Evolutionary conservation across 2,797 vertebrate genomes (phyloP).

Genomic region (Tenualosa thibaudeaui): DNA sequence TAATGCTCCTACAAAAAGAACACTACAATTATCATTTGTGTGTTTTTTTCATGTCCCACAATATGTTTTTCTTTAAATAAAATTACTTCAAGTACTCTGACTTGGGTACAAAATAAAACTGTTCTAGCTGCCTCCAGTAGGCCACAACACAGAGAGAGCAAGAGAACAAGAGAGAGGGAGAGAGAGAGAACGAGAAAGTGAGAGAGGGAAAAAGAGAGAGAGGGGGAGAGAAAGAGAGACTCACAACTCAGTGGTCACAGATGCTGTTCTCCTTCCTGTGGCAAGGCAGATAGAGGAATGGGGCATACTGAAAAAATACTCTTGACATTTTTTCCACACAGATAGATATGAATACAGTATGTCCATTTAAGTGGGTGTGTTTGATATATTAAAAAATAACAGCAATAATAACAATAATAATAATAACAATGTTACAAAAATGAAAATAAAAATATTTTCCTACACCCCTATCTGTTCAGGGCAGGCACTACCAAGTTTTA

Average conservation of each 20-base stretch:
- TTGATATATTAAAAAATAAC: constrained; percentile 88
- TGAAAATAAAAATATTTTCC: constrained; percentile 89
- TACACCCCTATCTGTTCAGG: constrained; percentile 99
- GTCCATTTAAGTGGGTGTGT: constrained; percentile 86
- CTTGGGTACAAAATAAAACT: constrained; percentile 96
- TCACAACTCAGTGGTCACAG: constrained; percentile 98
- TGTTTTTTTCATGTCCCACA: constrained; percentile 83
- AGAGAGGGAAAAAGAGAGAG: background rate
- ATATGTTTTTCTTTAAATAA: constrained; percentile 94
- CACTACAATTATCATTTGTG: constrained; percentile 77
- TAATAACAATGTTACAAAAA: constrained; percentile 67
- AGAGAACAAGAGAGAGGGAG: background rate
- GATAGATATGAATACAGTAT: constrained; percentile 81
- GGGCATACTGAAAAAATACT: constrained; percentile 78
- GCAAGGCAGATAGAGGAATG: constrained; percentile 68
- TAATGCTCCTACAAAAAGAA: constrained; percentile 99
- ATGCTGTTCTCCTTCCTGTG: constrained; percentile 89
- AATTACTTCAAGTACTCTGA: constrained; percentile 99
- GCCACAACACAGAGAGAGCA: constrained; percentile 84
- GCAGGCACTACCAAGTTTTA: constrained; percentile 99
- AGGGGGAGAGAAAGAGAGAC: constrained; percentile 55
- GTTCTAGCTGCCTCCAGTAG: constrained; percentile 93
- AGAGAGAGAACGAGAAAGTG: background rate
- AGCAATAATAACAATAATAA: constrained; percentile 25
- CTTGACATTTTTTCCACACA: constrained; percentile 79